A percentile compares a stretch with the other conserved stretches of the same genome.
These are phyloP conservation scores for Rotaria sp. DNA, from an alignment of 2,888 invertebrate genomes.

Conservation along the genomic window DNA sequence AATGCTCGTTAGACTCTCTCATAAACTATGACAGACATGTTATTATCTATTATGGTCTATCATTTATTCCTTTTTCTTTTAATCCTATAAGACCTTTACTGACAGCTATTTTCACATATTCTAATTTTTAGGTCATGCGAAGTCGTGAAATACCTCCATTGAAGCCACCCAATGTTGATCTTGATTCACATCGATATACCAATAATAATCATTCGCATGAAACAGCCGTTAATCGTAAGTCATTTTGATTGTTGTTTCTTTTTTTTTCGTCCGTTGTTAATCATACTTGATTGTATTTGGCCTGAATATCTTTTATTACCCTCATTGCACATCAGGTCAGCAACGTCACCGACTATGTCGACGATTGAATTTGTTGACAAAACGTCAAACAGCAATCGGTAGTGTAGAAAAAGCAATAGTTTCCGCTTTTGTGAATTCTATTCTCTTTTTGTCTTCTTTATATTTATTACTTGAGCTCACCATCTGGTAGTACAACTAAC, in stretches of 20 bases:
- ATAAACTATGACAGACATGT: too few species aligned
- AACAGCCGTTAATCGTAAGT: neutral
- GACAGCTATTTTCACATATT: neutral
- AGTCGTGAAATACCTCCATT: slow-evolving; percentile 24
- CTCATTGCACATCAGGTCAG: neutral
- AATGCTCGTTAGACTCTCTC: too few species aligned
- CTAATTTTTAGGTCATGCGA: neutral
- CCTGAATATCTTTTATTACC: neutral
- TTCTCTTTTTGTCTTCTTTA: neutral
- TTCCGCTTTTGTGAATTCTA: neutral
- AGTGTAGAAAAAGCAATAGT: neutral
- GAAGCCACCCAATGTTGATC: neutral
- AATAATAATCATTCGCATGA: neutral
- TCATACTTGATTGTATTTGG: neutral
- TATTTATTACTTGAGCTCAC: neutral
- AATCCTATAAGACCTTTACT: neutral
- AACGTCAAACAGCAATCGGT: neutral
- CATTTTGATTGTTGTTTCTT: neutral
- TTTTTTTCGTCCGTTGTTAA: neutral
- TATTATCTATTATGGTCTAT: neutral
- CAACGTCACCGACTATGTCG: neutral
- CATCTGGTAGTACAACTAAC: neutral
- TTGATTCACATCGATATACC: neutral
- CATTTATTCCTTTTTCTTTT: too few species aligned
- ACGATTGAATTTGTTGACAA: neutral